These are phyloP conservation scores for Priocnemis perturbator DNA, from an alignment of 2,888 invertebrate genomes.

Conservation along the genomic window DNA sequence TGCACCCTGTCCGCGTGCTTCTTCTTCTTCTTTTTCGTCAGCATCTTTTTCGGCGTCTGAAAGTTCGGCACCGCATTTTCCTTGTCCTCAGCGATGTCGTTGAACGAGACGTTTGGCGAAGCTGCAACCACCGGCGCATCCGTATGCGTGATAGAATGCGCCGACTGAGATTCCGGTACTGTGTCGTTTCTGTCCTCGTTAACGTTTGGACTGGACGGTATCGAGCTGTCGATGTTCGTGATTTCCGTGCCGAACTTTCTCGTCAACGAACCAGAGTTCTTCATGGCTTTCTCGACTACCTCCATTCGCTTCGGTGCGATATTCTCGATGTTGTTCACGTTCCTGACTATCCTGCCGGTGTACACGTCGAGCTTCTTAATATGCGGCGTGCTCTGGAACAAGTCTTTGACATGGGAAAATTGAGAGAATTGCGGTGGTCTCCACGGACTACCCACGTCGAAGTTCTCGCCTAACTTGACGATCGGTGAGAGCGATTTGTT, in stretches of 20 bases:
- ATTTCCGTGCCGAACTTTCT: conserved; percentile 63
- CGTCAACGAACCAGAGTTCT: conserved; percentile 16
- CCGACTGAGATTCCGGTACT: too few species aligned
- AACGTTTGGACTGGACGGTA: conserved; percentile 4
- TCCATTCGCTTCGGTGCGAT: background rate
- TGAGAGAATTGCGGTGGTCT: conserved; percentile 43
- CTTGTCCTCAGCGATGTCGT: conserved; percentile 35
- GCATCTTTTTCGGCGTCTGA: conserved; percentile 32
- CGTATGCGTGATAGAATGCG: background rate
- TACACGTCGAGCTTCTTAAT: conserved; percentile 22
- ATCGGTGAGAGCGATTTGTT: conserved; percentile 64
- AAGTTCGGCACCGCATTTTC: conserved; percentile 43
- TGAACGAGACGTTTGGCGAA: background rate
- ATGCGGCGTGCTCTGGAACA: conserved; percentile 65
- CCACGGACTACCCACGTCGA: conserved; percentile 63
- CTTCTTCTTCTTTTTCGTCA: conserved; percentile 25
- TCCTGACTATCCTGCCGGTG: conserved; percentile 3
- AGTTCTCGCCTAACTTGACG: conserved; percentile 41
- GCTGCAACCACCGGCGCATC: background rate
- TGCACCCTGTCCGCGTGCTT: background rate
- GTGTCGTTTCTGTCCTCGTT: conserved; percentile 8
- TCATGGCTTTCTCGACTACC: background rate
- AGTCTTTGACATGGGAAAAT: conserved; percentile 58
- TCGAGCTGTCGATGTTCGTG: conserved; percentile 51
- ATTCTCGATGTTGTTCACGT: background rate